Evolutionary conservation across 2,888 invertebrate species (phyloP), one percentile per base, ranked within the genome.

Genomic region (Heliconius sara): DNA sequence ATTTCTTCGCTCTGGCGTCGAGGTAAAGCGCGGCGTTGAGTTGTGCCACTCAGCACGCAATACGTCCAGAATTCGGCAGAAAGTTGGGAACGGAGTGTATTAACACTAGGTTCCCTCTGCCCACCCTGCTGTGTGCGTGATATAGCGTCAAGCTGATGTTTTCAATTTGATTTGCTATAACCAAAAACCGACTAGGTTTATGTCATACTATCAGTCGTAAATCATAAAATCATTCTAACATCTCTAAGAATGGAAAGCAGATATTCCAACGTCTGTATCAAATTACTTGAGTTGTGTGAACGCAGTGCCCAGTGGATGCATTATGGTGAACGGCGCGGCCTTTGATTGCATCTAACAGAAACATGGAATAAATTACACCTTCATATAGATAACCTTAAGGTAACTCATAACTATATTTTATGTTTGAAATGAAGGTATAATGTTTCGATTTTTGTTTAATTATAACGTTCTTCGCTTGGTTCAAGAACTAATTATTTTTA

Each of bases 321-420:
- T 81, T 83, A 83, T 79, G 79, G 81, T 80, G 81, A 83, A 81
- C 75, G 82, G 82, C 79, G 74, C 75, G 77, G 79, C 81, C 76
- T 83, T 79, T 80, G 80, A 81, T 67, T 68, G 80, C 74, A 65
- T 82, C 79, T 80, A 74, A 74, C 78, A 77, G 83, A 79, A 75
- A 79, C 77, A 77, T 80, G 77, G 72, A 80, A 77, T 72, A 80
- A 81, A 80, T 77, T 80, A 73, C 67, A 79, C 76, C 72, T 74
- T 60, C 43, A 43, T 30, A 74, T 78, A 68, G 60, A 47, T 78
- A 74, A 63, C 78, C 78, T 78, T 67, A 60, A 57, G 68, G 60
- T 68, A 47, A 75, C 27, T 63, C 22, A 66, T 75, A 65, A 13
- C 12, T 27, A 30, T 12, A 66, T 65, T 75, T 19, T 19, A 27